Evolutionary conservation across 2,888 invertebrate species (phyloP).

Genomic region (Phrixothrix hirtus): DNA sequence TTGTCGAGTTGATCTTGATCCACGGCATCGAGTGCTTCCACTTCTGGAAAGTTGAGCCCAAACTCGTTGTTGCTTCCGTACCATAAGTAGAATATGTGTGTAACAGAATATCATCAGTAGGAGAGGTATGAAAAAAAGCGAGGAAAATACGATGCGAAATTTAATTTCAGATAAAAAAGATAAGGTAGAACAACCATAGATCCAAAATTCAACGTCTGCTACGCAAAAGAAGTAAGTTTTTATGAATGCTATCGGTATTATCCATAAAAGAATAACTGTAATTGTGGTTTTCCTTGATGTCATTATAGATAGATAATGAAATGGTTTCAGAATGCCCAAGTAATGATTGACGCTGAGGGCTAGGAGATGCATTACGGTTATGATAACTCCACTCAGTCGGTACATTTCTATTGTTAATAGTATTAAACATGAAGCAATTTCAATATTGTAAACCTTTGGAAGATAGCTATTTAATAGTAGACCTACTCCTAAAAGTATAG

Average conservation of each 20-base stretch:
- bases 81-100: conserved; percentile 62
- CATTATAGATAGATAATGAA: conserved; percentile 66
- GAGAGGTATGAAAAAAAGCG: conserved; percentile 62
- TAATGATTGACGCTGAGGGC: conserved; percentile 69
- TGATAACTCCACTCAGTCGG: conserved; percentile 63
- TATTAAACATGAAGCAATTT: conserved; percentile 30
- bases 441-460: conserved; percentile 47
- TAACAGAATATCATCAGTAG: conserved; percentile 64
- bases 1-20: conserved; percentile 26
- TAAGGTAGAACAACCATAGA: conserved; percentile 33
- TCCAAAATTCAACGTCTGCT: conserved; percentile 56
- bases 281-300: conserved; percentile 59
- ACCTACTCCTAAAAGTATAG: conserved; percentile 59
- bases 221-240: conserved; percentile 59
- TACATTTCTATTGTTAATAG: conserved; percentile 52
- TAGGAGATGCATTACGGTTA: conserved; percentile 66
- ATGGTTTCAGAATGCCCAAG: conserved; percentile 60
- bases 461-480: conserved; percentile 61
- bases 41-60: conserved; percentile 55
- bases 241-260: conserved; percentile 59
- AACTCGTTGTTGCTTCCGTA: conserved; percentile 59
- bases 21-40: conserved; percentile 48
- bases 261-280: conserved; percentile 61
- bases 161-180: conserved; percentile 26
- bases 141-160: conserved; percentile 54